These are phyloP conservation scores for Acanthornis magna DNA, from an alignment of 2,797 vertebrate genomes.

Conservation along the genomic window DNA sequence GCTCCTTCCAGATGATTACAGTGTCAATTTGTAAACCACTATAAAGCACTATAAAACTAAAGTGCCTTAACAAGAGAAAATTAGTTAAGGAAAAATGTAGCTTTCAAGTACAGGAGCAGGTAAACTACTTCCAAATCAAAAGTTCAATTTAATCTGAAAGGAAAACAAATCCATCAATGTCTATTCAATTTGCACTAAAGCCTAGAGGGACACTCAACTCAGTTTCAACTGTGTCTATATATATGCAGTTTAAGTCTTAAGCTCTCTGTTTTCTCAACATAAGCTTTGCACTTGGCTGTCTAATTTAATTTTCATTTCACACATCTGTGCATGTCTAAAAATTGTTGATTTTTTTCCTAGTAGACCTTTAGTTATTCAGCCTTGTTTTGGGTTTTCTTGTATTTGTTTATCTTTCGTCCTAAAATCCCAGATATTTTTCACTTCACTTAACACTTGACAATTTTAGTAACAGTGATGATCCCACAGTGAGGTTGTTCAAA, in stretches of 20 bases:
- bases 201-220: constrained; percentile 21
- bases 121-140: constrained; percentile 66
- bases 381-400: background rate
- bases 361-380: background rate
- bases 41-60: constrained; percentile 27
- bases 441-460: background rate
- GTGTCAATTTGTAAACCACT: constrained; percentile 32
- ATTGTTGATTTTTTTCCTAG: background rate
- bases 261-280: background rate
- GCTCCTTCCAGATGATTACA: background rate
- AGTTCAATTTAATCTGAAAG: constrained; percentile 75
- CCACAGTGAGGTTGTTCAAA: background rate
- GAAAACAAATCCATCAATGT: constrained; percentile 74
- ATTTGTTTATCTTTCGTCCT: background rate
- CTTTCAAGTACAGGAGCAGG: constrained; percentile 61
- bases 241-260: background rate
- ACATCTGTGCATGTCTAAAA: background rate
- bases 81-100: constrained; percentile 62
- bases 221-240: background rate
- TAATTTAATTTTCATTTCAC: constrained; percentile 46
- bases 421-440: background rate
- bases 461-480: background rate
- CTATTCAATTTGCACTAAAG: constrained; percentile 49
- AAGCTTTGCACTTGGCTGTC: background rate
- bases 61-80: constrained; percentile 63